phyloP scores from a whole-genome alignment of 2,797 vertebrate genomes.

The Odontamblyopus lacepedii region DNA sequence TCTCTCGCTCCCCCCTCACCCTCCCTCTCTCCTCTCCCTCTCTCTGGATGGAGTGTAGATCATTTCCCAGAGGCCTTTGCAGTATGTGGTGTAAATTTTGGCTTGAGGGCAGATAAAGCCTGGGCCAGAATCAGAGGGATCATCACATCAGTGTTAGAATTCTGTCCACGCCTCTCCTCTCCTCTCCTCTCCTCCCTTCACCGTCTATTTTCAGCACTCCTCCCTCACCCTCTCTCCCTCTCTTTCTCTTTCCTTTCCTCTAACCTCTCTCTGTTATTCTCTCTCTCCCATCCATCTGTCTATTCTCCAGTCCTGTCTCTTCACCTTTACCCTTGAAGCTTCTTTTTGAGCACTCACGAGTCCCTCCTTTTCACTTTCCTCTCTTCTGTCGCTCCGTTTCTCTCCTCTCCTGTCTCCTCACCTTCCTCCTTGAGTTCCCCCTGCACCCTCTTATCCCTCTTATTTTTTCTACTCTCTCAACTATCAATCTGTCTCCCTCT shows the following conservation, averaged over 20 bases:
- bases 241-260: not conserved
- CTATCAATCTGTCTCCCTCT: too few relatives aligned
- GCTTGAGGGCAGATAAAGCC: slow-evolving; percentile 21
- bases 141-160: slow-evolving; percentile 33
- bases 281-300: not conserved
- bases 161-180: slow-evolving; percentile 9
- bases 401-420: not conserved
- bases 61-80: slow-evolving; percentile 12
- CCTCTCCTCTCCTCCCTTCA: slow-evolving; percentile 10
- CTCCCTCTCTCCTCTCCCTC: not conserved
- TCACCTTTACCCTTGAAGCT: not conserved
- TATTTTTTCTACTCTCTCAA: too few relatives aligned
- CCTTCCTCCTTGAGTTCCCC: too few relatives aligned
- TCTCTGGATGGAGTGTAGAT: slow-evolving; percentile 11
- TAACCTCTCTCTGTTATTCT: not conserved
- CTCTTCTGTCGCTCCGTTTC: too few relatives aligned
- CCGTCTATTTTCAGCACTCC: slow-evolving; percentile 44
- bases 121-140: slow-evolving; percentile 39
- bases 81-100: slow-evolving; percentile 20
- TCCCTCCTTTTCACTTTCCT: too few relatives aligned
- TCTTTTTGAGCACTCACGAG: not conserved
- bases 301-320: not conserved
- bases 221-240: slow-evolving; percentile 29
- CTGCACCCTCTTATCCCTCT: too few relatives aligned
- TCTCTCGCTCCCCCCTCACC: not conserved